phyloP scores from a whole-genome alignment of 2,113 vertebrate genomes.

The Corythoichthys intestinalis region DNA sequence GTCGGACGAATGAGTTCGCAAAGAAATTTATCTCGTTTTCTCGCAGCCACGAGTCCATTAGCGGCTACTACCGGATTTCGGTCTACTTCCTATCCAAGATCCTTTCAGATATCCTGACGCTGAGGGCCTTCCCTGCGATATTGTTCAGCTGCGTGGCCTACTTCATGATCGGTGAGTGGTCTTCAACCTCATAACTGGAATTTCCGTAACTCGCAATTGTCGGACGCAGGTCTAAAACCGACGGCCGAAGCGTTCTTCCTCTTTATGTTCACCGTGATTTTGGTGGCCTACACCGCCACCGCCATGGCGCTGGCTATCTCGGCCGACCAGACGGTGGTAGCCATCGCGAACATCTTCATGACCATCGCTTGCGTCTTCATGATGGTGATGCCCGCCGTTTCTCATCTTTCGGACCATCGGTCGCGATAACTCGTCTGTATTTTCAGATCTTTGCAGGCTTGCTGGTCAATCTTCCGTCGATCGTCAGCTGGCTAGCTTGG shows the following conservation, averaged over 20 bases:
- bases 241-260: constrained; percentile 77
- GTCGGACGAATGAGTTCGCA: not conserved
- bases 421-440: not conserved
- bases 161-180: constrained; percentile 85
- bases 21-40: not conserved
- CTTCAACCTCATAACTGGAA: not conserved
- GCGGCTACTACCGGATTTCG: constrained; percentile 89
- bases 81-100: constrained; percentile 88
- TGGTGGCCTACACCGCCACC: constrained; percentile 83
- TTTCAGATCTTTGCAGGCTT: constrained; percentile 86
- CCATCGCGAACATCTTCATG: constrained; percentile 84
- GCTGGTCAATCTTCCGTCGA: constrained; percentile 80
- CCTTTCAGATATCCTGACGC: constrained; percentile 82
- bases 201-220: not conserved
- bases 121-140: constrained; percentile 82
- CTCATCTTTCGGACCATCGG: not conserved
- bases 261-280: constrained; percentile 79
- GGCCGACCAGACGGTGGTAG: constrained; percentile 81
- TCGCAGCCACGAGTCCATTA: constrained; percentile 91
- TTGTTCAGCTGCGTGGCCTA: constrained; percentile 83
- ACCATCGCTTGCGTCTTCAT: constrained; percentile 89
- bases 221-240: constrained; percentile 77
- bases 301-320: constrained; percentile 87
- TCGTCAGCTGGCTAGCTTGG: constrained; percentile 81
- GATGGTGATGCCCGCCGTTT: constrained; percentile 72